These are phyloP conservation scores for Labeo calbasu DNA, from an alignment of 2,797 vertebrate genomes.

Conservation along the genomic window DNA sequence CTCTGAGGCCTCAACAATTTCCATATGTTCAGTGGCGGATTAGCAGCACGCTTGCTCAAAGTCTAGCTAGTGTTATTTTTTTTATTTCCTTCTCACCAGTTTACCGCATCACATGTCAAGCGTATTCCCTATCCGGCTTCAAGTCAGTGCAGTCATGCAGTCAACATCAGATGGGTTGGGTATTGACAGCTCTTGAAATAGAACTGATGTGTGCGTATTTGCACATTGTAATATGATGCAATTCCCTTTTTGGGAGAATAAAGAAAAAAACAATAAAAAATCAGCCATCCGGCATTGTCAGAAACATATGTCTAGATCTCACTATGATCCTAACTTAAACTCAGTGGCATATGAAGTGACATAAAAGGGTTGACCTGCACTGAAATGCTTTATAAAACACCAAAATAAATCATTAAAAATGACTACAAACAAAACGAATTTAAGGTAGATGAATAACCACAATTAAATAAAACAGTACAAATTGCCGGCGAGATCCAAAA, in stretches of 20 bases:
- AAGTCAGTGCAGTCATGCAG: conserved; percentile 30
- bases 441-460: conserved; percentile 15
- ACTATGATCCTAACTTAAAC: not conserved
- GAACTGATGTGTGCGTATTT: conserved; percentile 26
- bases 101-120: conserved; percentile 34
- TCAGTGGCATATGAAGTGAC: not conserved
- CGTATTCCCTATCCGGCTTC: conserved; percentile 33
- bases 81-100: conserved; percentile 17
- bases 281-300: not conserved
- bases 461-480: conserved; percentile 20
- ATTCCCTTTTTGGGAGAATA: not conserved
- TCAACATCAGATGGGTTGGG: conserved; percentile 20
- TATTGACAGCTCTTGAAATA: conserved; percentile 49
- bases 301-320: not conserved
- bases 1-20: conserved; percentile 36
- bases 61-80: conserved; percentile 28
- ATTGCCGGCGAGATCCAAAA: conserved; percentile 20
- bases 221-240: not conserved
- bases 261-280: not conserved
- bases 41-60: not conserved
- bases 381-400: conserved; percentile 4
- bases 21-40: conserved; percentile 29
- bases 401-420: not conserved
- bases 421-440: not conserved
- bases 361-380: not conserved